Conservation (phyloP, 2,888 invertebrate species). For the Seira ritae region DNA sequence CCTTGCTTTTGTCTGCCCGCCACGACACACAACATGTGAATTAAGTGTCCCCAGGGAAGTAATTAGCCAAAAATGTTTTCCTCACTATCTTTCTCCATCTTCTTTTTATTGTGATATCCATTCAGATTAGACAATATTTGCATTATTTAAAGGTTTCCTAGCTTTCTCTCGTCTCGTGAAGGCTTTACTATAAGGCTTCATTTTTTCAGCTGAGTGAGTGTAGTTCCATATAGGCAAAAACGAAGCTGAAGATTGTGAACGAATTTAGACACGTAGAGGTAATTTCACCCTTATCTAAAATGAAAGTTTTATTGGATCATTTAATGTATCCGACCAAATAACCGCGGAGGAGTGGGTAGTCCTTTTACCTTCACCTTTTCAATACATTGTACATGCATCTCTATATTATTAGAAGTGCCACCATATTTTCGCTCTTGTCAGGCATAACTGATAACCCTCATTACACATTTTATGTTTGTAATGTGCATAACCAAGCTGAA, state of each 20-base stretch:
- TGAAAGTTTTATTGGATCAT: slow-evolving; percentile 43
- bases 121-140: slow-evolving; percentile 29
- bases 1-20: slow-evolving; percentile 7
- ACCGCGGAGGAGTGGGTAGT: neutral
- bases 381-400: neutral
- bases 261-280: slow-evolving; percentile 15
- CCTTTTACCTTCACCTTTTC: neutral
- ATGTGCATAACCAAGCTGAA: no score
- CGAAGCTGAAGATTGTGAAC: no score
- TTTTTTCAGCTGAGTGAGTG: no score
- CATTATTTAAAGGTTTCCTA: slow-evolving; percentile 24
- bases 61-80: slow-evolving; percentile 49
- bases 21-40: slow-evolving; percentile 8
- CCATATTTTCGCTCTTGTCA: neutral
- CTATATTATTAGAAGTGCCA: neutral
- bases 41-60: slow-evolving; percentile 46
- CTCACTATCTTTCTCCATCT: slow-evolving; percentile 27
- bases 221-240: no score
- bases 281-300: slow-evolving; percentile 32
- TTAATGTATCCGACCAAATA: slow-evolving; percentile 13
- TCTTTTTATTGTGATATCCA: slow-evolving; percentile 27
- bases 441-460: neutral
- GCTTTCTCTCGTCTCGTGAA: neutral
- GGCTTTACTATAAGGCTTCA: no score
- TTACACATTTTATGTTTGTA: neutral